Evolutionary conservation across 2,797 vertebrate species (phyloP).

Genomic region (Anomalospiza imberbis): DNA sequence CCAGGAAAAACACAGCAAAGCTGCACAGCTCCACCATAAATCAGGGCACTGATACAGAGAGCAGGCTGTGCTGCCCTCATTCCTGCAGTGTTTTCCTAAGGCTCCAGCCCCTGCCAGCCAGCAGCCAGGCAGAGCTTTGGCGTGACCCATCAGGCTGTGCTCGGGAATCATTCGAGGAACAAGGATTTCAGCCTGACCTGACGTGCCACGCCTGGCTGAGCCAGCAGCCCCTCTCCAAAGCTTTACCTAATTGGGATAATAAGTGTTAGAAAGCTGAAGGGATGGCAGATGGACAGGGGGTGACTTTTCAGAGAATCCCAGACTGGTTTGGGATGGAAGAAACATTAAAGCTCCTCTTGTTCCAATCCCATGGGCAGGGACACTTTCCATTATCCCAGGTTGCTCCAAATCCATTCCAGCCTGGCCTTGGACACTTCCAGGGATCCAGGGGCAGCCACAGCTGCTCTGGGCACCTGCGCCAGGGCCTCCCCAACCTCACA

Average conservation of each 20-base stretch:
- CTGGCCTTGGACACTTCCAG: background rate
- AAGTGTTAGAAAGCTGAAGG: background rate
- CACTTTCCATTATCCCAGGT: rapidly evolving
- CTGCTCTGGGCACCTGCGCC: background rate
- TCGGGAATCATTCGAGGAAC: background rate
- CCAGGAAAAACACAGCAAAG: background rate
- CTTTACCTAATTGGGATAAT: slow-evolving; percentile 10
- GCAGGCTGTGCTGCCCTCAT: background rate
- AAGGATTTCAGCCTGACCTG: background rate
- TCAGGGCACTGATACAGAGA: background rate
- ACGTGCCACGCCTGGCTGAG: background rate
- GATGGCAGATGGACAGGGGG: background rate
- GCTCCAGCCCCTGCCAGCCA: background rate
- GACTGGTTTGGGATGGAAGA: background rate
- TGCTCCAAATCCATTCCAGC: background rate
- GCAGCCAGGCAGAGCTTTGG: background rate
- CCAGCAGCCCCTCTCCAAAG: background rate
- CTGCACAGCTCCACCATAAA: background rate
- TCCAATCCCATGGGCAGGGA: background rate
- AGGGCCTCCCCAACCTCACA: background rate
- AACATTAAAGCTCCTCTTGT: background rate
- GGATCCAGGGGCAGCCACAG: background rate
- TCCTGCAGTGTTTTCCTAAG: background rate
- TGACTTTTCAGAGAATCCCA: background rate
- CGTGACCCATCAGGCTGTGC: rapidly evolving